Base-by-base conservation (phyloP, 2,888 invertebrate species). In the Arge pagana region DNA sequence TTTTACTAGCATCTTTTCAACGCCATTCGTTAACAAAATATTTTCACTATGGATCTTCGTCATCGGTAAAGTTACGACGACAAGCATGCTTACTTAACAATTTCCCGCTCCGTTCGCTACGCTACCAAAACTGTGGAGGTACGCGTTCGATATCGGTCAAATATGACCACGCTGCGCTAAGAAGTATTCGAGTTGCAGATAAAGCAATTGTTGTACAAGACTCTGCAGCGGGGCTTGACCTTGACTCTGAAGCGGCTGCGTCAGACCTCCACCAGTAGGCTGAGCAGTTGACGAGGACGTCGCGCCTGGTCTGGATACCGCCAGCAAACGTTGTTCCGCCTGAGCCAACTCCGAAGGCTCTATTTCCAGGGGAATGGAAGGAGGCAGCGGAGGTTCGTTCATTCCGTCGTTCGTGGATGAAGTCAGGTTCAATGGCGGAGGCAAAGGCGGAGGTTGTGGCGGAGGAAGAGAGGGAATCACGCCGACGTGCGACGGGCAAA, bases 181-280 rank as follows among this genome's bases (percentile, higher is more conserved):
- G 54, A 72, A 63, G 54, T 68, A 71, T 58, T 74, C 72, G 54
- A 75, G 66, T 55, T 71, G 72, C 50, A 72, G 55, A 49, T 67
- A 71, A 56, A 70, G 62, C 50, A 76, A 65, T 59, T 74, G 74
- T 57, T 76, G 74, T 58, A 76, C 67, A 57, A 76, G 64, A 58
- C 71, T 74, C 61, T 76, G 76, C 59, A 76, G 59, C 40, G 76
- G 74, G 50, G 72, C 71, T 60, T 74, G 75, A 54, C 66, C 66
- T 56, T 63, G 64, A 49, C 56, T 50, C 57, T 71, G 71, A 36
- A 67, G 56, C 58, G 70, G 62, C 59, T 72, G 73, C 63, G 66
- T 66, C 61, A 67, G 63, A 49, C 68, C 68, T 53, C 66, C 70
- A 60, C 63, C 64, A 57, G 63, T 59, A 60, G 61, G 58, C 60